Base-by-base conservation (phyloP, 2,797 vertebrate species). In the Pampus argenteus region DNA sequence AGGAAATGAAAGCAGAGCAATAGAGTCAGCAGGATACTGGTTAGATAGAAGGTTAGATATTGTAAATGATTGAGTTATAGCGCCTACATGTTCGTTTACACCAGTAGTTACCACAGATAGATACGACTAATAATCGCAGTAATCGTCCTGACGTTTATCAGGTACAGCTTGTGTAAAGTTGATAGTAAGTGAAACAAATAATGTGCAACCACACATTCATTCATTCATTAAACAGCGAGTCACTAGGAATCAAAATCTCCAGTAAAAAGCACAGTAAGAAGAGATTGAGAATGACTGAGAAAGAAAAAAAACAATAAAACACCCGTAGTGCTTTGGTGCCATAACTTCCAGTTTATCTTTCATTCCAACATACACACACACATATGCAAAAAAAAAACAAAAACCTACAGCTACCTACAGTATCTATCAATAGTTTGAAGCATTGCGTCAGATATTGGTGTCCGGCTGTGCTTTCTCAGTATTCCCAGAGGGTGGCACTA, bases 401-500 rank as follows among this genome's bases (percentile, higher is more conserved):
- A n/a, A n/a, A n/a, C n/a, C n/a, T n/a, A 59, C 54, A 63, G 51
- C 67, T 66, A 76, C 75, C 80, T 71, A 83, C 55, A 72, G 71
- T 64, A 70, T 78, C 58, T 71, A 83, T 63, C 29, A 74, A 78
- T 62, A 70, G 60, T 78, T 80, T 83, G 68, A 89, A 87, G 74
- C 57, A 23, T 55, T 56, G 74, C 40, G 56, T 81, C 59, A 15
- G 23, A 66, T 9, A 36, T 10, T 25, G 38, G 50, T 56, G 51
- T 64, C 60, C n/a, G 22, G 51, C 67, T 71, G 47, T 63, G 57
- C 47, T 76, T 64, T 44, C 74, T 94, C 93, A 99, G 89, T 98
- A 99, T 86, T 99, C 98, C 98, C 98, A 99, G 82, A 97, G 94
- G 22, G 97, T 96, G 88, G 97, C 95, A 47, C 91, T 92, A n/a